Conservation (phyloP, 2,888 invertebrate species). For the Mimas tiliae region DNA sequence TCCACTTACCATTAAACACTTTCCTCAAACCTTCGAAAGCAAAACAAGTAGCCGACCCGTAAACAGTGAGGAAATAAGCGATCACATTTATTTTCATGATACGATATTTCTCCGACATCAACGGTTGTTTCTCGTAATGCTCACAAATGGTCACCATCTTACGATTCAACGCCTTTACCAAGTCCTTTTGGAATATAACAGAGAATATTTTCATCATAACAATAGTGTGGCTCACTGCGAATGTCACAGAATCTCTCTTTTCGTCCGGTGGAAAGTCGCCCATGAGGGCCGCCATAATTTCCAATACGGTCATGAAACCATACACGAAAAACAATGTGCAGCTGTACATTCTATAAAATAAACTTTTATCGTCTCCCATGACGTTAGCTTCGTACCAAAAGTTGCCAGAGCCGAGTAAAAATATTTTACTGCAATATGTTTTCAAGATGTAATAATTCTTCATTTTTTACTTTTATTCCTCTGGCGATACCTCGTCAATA, state of each 20-base stretch:
- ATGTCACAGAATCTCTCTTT: constrained; percentile 67
- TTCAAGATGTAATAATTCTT: constrained; percentile 65
- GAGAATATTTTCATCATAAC: constrained; percentile 69
- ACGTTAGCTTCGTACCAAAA: constrained; percentile 67
- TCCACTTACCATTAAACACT: constrained; percentile 51
- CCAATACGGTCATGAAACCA: constrained; percentile 65
- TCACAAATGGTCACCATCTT: constrained; percentile 64
- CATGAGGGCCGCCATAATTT: constrained; percentile 64
- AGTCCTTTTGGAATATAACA: constrained; percentile 57
- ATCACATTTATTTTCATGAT: constrained; percentile 67
- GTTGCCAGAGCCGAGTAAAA: constrained; percentile 66
- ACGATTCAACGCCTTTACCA: constrained; percentile 57
- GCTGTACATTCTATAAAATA: constrained; percentile 57
- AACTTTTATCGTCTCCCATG: constrained; percentile 58
- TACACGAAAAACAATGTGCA: constrained; percentile 56
- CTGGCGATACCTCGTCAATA: constrained; percentile 19
- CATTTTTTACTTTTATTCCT: constrained; percentile 49
- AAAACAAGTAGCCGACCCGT: constrained; percentile 58
- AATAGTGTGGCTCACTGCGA: constrained; percentile 70
- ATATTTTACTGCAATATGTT: constrained; percentile 59
- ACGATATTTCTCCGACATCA: constrained; percentile 61
- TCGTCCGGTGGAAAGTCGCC: constrained; percentile 72
- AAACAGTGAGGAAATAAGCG: constrained; percentile 59
- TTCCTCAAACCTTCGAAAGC: constrained; percentile 71
- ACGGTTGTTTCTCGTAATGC: constrained; percentile 53